phyloP scores from a whole-genome alignment of 2,888 invertebrate species.

The Sphaeridia pumilis region DNA sequence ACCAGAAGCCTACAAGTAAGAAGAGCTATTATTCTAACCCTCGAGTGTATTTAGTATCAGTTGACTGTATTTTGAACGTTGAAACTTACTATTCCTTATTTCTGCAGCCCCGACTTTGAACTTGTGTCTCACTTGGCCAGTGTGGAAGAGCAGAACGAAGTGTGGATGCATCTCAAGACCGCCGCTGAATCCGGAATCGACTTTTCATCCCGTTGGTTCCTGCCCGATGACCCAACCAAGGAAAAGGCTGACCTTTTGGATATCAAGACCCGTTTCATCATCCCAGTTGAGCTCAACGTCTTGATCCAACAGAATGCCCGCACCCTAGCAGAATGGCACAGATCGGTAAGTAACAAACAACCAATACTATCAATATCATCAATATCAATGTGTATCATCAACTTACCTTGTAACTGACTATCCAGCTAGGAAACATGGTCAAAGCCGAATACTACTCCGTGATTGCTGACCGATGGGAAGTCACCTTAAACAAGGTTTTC shows the following conservation, averaged over 20 bases:
- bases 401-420: too few relatives aligned
- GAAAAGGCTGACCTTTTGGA: conserved; percentile 44
- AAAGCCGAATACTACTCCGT: conserved; percentile 44
- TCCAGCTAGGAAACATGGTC: conserved; percentile 30
- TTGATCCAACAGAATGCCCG: conserved; percentile 57
- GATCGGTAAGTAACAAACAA: conserved; percentile 38
- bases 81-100: too few relatives aligned
- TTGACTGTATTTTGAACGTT: too few relatives aligned
- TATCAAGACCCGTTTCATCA: conserved; percentile 53
- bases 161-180: conserved; percentile 74
- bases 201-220: conserved; percentile 83
- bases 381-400: neutral
- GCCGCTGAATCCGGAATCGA: conserved; percentile 95
- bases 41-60: too few relatives aligned
- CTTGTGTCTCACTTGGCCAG: conserved; percentile 38
- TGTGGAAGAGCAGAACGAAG: conserved; percentile 45
- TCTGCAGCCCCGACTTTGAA: conserved; percentile 43
- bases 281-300: conserved; percentile 73
- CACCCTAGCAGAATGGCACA: conserved; percentile 51
- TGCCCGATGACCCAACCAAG: conserved; percentile 44
- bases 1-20: conserved; percentile 71
- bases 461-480: conserved; percentile 47
- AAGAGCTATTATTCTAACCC: too few relatives aligned
- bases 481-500: conserved; percentile 54
- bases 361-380: neutral